These are phyloP conservation scores for Conops quadrifasciatus DNA, from an alignment of 2,888 invertebrate species.

Conservation along the genomic window DNA sequence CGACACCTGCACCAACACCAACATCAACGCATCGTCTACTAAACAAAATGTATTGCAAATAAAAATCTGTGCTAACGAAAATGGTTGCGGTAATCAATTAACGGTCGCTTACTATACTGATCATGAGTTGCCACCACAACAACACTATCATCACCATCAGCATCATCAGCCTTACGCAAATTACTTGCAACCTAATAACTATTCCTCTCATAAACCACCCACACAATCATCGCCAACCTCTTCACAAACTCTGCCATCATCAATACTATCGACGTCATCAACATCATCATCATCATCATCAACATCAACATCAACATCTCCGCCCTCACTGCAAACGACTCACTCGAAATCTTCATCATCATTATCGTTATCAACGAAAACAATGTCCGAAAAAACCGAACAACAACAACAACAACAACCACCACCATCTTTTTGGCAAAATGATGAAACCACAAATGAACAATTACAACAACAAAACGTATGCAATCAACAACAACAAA, in stretches of 20 bases:
- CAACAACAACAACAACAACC: conserved; percentile 21
- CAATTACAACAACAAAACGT: conserved; percentile 57
- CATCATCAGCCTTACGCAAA: conserved; percentile 24
- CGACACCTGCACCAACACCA: conserved; percentile 38
- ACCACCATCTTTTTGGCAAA: conserved; percentile 22
- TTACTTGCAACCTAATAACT: not conserved
- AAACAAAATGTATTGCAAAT: conserved; percentile 22
- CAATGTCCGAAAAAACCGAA: not conserved
- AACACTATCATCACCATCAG: conserved; percentile 36
- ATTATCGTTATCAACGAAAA: not conserved
- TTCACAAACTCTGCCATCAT: conserved; percentile 40
- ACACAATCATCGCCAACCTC: conserved; percentile 46
- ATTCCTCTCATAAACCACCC: conserved; percentile 25
- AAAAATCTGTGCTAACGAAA: conserved; percentile 23
- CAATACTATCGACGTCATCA: conserved; percentile 51
- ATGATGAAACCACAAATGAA: conserved; percentile 45
- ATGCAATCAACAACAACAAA: conserved; percentile 60
- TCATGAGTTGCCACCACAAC: conserved; percentile 47
- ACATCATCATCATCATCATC: conserved; percentile 43
- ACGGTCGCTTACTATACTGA: conserved; percentile 61
- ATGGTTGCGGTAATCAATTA: conserved; percentile 44
- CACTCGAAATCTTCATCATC: conserved; percentile 39
- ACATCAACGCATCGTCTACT: conserved; percentile 24
- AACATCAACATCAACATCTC: conserved; percentile 39
- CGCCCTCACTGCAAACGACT: conserved; percentile 34